Evolutionary conservation across 2,113 vertebrate species (phyloP).

Genomic region (Mustela lutreola): DNA sequence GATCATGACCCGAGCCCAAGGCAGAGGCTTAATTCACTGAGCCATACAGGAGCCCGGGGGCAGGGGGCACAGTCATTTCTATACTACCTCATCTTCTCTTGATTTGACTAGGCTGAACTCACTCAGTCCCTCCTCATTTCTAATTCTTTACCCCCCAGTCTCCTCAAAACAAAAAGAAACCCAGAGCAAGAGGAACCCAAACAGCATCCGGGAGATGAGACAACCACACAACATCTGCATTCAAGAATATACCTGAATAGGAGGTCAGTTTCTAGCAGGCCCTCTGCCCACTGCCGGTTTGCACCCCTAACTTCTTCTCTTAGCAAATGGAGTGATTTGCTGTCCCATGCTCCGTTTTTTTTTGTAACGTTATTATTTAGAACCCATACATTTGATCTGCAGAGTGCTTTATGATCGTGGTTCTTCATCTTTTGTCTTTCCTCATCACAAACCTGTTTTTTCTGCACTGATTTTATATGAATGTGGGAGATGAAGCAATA

Average conservation of each 20-base stretch:
- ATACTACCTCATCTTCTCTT: not conserved
- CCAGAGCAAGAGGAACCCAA: not conserved
- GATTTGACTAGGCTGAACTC: not conserved
- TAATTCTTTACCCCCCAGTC: not conserved
- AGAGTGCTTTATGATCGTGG: not conserved
- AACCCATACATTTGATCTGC: not conserved
- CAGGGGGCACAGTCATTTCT: not conserved
- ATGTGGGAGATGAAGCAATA: not conserved
- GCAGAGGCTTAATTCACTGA: too few species aligned
- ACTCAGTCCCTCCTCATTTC: not conserved
- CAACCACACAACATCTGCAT: not conserved
- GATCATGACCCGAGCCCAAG: too few species aligned
- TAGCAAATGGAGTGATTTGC: not conserved
- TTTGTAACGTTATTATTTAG: not conserved
- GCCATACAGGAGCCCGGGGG: too few species aligned
- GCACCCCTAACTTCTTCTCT: accelerated
- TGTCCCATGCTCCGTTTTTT: not conserved
- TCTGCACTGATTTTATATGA: not conserved
- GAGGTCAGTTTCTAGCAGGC: not conserved
- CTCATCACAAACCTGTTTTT: not conserved
- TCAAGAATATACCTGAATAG: not conserved
- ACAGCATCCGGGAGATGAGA: too few species aligned
- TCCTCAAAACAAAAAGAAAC: not conserved
- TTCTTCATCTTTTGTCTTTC: not conserved
- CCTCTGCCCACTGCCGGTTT: not conserved